Evolutionary conservation across 92 coral and sea anemone species (phyloP).

Genomic region (Scolanthus callimorphus): DNA sequence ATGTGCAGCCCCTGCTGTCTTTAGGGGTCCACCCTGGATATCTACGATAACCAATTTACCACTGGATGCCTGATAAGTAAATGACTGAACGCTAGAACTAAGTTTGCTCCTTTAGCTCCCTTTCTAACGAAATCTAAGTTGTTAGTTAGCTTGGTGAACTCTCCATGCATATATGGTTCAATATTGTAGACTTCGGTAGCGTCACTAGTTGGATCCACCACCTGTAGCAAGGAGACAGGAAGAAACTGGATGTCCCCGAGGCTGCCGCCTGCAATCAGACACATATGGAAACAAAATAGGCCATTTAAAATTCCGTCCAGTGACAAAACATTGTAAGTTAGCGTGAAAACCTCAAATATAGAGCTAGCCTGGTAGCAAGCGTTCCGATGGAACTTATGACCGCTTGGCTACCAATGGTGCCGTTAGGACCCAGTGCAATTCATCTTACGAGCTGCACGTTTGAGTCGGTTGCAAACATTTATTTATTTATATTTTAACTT

Average conservation of each 20-base stretch:
- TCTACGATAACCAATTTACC: constrained; percentile 69
- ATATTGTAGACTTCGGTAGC: constrained; percentile 68
- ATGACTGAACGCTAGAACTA: constrained; percentile 89
- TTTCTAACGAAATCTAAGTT: constrained; percentile 53
- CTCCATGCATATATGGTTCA: constrained; percentile 96
- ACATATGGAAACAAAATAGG: too few species aligned
- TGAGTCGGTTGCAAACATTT: too few species aligned
- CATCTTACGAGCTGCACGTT: too few species aligned
- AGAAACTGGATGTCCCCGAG: constrained; percentile 85
- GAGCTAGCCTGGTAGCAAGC: too few species aligned
- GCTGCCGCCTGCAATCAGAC: constrained; percentile 43
- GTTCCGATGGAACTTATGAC: too few species aligned
- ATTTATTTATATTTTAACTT: too few species aligned
- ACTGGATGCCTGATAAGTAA: constrained; percentile 79
- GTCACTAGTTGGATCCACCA: constrained; percentile 35
- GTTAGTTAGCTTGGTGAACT: constrained; percentile 87
- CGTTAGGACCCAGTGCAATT: too few species aligned
- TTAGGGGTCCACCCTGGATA: constrained; percentile 89
- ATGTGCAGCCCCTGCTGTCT: constrained; percentile 76
- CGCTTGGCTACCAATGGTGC: too few species aligned
- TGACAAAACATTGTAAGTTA: too few species aligned
- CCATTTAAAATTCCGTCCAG: too few species aligned
- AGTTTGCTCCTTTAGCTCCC: constrained; percentile 47
- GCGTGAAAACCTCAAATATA: too few species aligned
- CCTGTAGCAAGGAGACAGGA: constrained; percentile 79